These are phyloP conservation scores for Grammomys surdaster DNA, from an alignment of 2,113 vertebrate species.

Conservation along the genomic window DNA sequence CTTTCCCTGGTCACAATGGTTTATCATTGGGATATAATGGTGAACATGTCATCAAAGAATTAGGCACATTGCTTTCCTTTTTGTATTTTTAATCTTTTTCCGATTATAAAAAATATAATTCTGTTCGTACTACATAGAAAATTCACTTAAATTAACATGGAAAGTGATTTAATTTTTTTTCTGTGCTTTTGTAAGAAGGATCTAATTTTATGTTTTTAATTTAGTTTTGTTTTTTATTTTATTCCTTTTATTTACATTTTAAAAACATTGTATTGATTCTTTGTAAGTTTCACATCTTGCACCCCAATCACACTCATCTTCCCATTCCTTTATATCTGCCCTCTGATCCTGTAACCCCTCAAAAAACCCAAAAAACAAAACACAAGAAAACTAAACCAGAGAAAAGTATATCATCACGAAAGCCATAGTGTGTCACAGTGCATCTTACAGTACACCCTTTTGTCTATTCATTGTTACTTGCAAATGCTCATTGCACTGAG, in stretches of 20 bases:
- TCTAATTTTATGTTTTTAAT: neutral
- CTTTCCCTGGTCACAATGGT: neutral
- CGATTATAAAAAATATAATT: neutral
- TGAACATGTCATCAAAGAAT: neutral
- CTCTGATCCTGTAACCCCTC: neutral
- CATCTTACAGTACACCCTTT: neutral
- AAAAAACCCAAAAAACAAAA: neutral
- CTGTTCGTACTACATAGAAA: neutral
- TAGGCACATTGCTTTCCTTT: neutral
- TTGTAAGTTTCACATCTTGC: neutral
- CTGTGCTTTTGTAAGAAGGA: neutral
- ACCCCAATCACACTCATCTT: neutral
- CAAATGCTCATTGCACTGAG: neutral
- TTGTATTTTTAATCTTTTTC: neutral
- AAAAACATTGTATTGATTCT: neutral
- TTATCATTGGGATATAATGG: neutral
- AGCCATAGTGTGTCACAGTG: neutral
- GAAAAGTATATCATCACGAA: neutral
- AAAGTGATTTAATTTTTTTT: neutral
- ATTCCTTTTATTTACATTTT: neutral
- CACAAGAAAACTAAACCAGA: neutral
- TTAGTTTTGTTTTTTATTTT: neutral
- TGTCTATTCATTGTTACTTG: neutral
- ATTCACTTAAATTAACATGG: neutral
- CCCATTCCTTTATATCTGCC: neutral